Percentiles rank a stretch among this genome's conserved stretches.
phyloP scores from a whole-genome alignment of 2,113 vertebrate genomes.

The Sakesphorus luctuosus region DNA sequence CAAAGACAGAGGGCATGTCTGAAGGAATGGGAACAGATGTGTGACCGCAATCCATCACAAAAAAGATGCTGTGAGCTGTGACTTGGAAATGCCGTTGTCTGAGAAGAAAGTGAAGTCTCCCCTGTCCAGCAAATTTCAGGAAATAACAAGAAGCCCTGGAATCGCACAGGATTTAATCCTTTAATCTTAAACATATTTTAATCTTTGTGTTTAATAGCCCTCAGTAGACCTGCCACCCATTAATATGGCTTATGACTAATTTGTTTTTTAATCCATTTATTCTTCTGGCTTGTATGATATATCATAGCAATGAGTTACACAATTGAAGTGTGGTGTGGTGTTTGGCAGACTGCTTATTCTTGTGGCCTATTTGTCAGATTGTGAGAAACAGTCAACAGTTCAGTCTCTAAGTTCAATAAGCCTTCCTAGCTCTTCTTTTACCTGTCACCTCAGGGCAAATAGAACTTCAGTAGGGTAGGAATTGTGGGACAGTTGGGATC shows the following conservation, averaged over 20 bases:
- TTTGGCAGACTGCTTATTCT: not conserved
- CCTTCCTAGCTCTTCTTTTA: not conserved
- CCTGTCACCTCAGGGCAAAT: not conserved
- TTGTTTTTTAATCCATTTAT: not conserved
- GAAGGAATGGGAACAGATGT: not conserved
- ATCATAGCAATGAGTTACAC: not conserved
- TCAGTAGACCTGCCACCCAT: not conserved
- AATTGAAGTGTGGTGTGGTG: not conserved
- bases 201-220: not conserved
- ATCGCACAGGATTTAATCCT: not conserved
- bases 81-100: not conserved
- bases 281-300: not conserved
- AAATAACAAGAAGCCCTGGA: not conserved
- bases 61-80: not conserved
- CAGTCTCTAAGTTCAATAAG: not conserved
- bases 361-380: not conserved
- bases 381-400: not conserved
- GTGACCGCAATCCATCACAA: fast-evolving
- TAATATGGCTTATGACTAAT: not conserved
- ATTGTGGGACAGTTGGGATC: not conserved
- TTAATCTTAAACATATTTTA: not conserved
- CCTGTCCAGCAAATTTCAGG: not conserved
- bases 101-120: not conserved
- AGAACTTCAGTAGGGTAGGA: not conserved
- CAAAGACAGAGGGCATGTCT: not conserved